phyloP scores from a whole-genome alignment of 2,888 invertebrate genomes.

The Neoascia interrupta region DNA sequence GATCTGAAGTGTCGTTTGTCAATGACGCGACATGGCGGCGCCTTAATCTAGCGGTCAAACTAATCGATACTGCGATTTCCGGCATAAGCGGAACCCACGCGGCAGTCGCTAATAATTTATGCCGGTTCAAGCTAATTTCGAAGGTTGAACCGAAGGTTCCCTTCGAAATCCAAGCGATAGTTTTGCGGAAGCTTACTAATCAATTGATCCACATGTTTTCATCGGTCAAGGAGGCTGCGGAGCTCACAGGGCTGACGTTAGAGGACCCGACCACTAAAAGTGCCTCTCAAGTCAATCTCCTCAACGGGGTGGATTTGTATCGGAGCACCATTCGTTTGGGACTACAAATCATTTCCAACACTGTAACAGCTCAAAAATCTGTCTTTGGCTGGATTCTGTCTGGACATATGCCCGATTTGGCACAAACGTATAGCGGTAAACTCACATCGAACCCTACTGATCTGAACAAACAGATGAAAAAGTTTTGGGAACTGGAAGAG shows the following conservation, averaged over 20 bases:
- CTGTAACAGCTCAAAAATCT: conserved; percentile 27
- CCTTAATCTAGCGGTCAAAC: not conserved
- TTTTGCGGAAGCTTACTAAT: no score
- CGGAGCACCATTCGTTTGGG: no score
- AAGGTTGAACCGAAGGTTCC: not conserved
- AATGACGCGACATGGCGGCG: conserved; percentile 9
- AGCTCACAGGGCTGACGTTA: not conserved
- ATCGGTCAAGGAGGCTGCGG: not conserved
- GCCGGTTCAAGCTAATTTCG: not conserved
- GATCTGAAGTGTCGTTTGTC: conserved; percentile 50
- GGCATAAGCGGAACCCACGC: no score
- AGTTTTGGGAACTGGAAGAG: not conserved
- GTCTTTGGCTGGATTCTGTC: conserved; percentile 32
- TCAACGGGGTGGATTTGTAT: no score
- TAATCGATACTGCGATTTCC: not conserved
- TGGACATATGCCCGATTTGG: conserved; percentile 3
- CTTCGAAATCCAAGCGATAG: no score
- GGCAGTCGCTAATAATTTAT: conserved; percentile 6
- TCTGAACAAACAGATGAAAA: not conserved
- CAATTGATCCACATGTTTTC: not conserved
- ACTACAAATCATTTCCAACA: not conserved
- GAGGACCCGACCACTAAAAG: conserved; percentile 14
- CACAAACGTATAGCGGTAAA: not conserved
- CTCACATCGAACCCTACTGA: not conserved
- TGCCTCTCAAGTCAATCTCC: no score